Conservation (phyloP, 53 echinoderm and acorn worm species). For the Apostichopus leukothele region DNA sequence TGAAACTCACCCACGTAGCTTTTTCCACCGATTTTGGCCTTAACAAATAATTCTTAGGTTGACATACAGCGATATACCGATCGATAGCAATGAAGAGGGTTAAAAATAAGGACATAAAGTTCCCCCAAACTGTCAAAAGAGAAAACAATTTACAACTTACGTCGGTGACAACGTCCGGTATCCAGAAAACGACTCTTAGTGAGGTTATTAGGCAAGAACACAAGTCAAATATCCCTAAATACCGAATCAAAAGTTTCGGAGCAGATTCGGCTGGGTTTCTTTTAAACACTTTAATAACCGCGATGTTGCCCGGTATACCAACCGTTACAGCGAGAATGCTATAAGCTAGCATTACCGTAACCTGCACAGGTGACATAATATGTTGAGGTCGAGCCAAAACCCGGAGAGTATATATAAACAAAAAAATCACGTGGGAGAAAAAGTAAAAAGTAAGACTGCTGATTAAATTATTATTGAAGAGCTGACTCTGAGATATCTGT, state of each 20-base stretch:
- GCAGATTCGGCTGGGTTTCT: background rate
- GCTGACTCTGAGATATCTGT: too few species aligned
- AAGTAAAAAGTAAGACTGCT: too few species aligned
- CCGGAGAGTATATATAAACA: too few species aligned
- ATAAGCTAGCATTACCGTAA: background rate
- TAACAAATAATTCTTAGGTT: background rate
- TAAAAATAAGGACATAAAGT: slow-evolving; percentile 9
- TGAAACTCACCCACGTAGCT: background rate
- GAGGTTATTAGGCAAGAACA: background rate
- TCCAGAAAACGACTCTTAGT: background rate
- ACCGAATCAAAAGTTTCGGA: slow-evolving; percentile 7
- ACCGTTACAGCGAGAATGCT: background rate
- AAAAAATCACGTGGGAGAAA: too few species aligned
- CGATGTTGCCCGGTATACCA: slow-evolving; percentile 24
- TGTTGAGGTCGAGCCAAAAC: too few species aligned
- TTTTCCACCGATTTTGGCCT: background rate
- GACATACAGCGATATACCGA: slow-evolving; percentile 3
- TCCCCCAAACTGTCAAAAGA: background rate
- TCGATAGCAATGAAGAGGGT: slow-evolving; percentile 1
- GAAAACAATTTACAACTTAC: background rate
- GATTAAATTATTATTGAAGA: too few species aligned
- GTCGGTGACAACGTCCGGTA: background rate
- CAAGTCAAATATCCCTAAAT: background rate
- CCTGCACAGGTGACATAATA: background rate
- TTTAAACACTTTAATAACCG: background rate